phyloP scores from a whole-genome alignment of 2,113 vertebrate genomes.

The Nycticryphes semicollaris region DNA sequence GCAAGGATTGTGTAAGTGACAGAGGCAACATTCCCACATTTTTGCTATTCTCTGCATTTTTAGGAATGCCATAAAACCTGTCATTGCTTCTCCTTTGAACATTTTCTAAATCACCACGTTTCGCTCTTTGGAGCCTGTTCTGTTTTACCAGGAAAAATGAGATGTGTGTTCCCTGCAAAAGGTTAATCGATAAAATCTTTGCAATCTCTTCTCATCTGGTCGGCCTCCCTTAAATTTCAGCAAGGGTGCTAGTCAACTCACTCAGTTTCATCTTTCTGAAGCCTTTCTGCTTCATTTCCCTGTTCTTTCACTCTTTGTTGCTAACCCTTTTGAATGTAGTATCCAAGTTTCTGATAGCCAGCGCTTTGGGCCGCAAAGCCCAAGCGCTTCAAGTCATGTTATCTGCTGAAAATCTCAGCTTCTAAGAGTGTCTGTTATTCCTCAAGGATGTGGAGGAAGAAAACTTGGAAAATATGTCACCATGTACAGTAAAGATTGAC shows the following conservation, averaged over 20 bases:
- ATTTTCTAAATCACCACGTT: conserved; percentile 32
- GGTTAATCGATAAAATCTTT: conserved; percentile 55
- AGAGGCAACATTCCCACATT: conserved; percentile 18
- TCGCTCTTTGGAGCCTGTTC: conserved; percentile 10
- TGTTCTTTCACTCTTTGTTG: neutral
- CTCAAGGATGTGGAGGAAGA: neutral
- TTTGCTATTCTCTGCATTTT: conserved; percentile 45
- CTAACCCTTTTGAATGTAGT: neutral
- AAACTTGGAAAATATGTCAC: neutral
- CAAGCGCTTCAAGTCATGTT: neutral
- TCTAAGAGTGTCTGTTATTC: neutral
- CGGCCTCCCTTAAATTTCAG: conserved; percentile 35
- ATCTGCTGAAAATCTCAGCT: neutral
- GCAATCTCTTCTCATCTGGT: conserved; percentile 34
- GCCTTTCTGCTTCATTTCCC: neutral
- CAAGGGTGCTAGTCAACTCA: neutral
- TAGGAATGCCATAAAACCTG: conserved; percentile 49
- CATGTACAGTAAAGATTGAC: neutral
- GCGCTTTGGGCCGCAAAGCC: neutral
- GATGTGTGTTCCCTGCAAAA: conserved; percentile 21
- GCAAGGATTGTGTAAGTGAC: conserved; percentile 14
- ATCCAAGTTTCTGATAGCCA: neutral
- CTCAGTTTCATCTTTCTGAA: conserved; percentile 12
- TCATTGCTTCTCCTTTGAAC: conserved; percentile 33
- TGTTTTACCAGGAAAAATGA: conserved; percentile 56